Percentiles rank a stretch among this genome's conserved stretches.
These are phyloP conservation scores for Orussus abietinus DNA, from an alignment of 1,140 invertebrate species.

Conservation along the genomic window DNA sequence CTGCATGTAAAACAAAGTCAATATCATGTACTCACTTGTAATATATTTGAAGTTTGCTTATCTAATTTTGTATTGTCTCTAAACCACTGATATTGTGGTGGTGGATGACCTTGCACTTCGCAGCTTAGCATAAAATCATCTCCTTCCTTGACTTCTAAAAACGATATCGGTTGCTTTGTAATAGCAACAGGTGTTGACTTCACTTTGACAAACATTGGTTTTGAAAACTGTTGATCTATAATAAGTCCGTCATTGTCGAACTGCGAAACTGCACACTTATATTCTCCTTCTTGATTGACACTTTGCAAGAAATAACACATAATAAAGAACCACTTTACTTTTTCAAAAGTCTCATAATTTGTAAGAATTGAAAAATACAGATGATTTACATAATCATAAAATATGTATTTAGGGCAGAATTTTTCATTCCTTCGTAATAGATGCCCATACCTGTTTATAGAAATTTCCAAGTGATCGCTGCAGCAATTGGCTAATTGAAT, in stretches of 20 bases:
- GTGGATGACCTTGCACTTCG: constrained; percentile 29
- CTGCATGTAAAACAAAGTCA: too few relatives aligned
- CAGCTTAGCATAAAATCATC: constrained; percentile 28
- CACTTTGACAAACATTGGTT: constrained; percentile 26
- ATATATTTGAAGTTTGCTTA: constrained; percentile 24
- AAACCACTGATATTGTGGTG: constrained; percentile 40
- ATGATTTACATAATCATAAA: not conserved
- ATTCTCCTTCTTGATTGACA: constrained; percentile 30
- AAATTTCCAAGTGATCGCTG: constrained; percentile 20
- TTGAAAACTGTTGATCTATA: constrained; percentile 19
- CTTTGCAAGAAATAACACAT: constrained; percentile 5
- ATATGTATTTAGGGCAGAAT: not conserved
- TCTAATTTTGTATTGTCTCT: constrained; percentile 36
- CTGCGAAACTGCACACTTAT: constrained; percentile 32
- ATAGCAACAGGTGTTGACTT: constrained; percentile 26
- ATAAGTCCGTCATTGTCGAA: constrained; percentile 17
- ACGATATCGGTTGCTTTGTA: constrained; percentile 26
- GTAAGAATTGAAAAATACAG: constrained; percentile 5
- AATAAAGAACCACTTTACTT: not conserved
- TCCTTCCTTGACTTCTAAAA: constrained; percentile 29
- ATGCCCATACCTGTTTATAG: constrained; percentile 22
- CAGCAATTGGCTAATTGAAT: constrained; percentile 15
- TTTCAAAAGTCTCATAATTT: not conserved
- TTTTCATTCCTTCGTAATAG: not conserved
- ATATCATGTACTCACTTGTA: constrained; percentile 24